Conservation (phyloP, 2,888 invertebrate genomes). For the Lithophane semibrunnea region DNA sequence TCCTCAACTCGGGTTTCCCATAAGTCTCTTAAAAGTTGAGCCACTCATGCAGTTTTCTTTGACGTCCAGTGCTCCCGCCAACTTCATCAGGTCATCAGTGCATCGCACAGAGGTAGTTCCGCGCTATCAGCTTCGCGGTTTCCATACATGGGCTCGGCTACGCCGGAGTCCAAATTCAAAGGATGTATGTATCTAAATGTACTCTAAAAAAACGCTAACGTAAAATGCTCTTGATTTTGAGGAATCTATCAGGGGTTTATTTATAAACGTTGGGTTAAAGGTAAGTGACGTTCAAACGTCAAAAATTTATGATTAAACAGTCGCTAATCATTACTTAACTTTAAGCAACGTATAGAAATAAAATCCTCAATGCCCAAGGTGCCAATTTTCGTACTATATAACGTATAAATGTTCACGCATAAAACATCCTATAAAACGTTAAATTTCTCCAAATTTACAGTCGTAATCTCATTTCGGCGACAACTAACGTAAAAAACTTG, state of each 20-base stretch:
- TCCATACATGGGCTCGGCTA: not conserved
- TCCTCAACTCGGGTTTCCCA: not conserved
- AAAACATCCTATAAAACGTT: too few species aligned
- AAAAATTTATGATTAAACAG: too few species aligned
- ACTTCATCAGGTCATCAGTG: not conserved
- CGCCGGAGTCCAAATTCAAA: not conserved
- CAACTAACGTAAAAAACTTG: too few species aligned
- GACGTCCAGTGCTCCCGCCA: not conserved
- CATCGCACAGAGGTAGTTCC: not conserved
- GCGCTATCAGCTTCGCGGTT: not conserved
- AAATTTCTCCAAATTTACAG: not conserved
- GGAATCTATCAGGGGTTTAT: too few species aligned
- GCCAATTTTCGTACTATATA: not conserved
- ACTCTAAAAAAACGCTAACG: not conserved
- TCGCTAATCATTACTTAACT: too few species aligned
- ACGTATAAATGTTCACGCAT: too few species aligned
- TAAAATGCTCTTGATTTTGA: not conserved
- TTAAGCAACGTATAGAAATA: too few species aligned
- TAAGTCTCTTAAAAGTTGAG: not conserved
- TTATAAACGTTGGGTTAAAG: too few species aligned
- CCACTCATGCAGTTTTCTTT: not conserved
- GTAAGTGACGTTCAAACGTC: too few species aligned
- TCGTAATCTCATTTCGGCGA: too few species aligned
- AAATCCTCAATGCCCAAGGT: too few species aligned
- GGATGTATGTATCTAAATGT: not conserved